Percentiles rank a stretch among this genome's conserved stretches.
phyloP scores from a whole-genome alignment of 1,140 invertebrate species.

The Maniola jurtina region DNA sequence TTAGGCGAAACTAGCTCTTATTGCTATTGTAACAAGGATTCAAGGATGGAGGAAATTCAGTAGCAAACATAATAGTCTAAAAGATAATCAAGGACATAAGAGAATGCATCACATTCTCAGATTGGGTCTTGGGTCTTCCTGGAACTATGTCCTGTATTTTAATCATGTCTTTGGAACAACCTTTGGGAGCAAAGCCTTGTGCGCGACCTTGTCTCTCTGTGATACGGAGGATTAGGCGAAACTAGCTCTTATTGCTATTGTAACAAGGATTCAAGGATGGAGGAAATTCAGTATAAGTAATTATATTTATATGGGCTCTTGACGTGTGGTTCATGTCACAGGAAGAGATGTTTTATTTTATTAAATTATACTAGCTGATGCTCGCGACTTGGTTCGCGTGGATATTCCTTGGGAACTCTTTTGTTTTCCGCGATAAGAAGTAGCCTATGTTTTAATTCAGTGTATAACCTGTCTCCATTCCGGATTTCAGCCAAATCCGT shows the following conservation, averaged over 20 bases:
- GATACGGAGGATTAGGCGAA: background rate
- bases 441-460: no score
- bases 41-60: background rate
- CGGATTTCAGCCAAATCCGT: background rate
- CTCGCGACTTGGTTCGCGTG: no score
- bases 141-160: background rate
- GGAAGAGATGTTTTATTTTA: background rate
- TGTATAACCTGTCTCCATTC: no score
- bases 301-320: conserved; percentile 9
- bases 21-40: background rate
- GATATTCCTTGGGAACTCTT: no score
- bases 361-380: background rate
- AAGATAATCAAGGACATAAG: no score
- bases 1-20: conserved; percentile 1
- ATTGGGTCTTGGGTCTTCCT: background rate
- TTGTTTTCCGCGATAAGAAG: no score
- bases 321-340: background rate
- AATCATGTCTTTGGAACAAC: background rate
- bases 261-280: background rate
- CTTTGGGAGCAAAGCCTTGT: background rate
- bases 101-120: no score
- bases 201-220: conserved; percentile 7
- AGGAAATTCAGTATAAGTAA: background rate
- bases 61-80: no score
- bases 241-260: background rate